Conservation (phyloP, 2,113 vertebrate genomes). For the Epinephelus moara region DNA sequence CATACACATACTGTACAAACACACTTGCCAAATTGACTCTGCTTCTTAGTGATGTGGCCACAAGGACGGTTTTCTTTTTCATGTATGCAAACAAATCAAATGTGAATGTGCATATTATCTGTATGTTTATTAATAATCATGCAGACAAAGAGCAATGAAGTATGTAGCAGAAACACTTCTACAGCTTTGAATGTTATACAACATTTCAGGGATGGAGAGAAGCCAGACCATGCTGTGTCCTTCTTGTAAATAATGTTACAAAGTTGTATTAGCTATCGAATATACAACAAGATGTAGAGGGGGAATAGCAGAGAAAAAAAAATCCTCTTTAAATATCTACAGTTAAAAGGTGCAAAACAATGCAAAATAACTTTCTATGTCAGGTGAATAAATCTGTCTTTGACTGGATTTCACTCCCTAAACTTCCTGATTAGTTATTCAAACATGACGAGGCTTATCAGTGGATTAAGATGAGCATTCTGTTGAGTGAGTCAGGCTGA, state of each 20-base stretch:
- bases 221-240: background rate
- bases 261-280: background rate
- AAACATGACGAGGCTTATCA: constrained; percentile 60
- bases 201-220: background rate
- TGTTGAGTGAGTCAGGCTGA: constrained; percentile 52
- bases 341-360: background rate
- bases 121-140: constrained; percentile 1
- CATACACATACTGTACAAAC: constrained; percentile 2
- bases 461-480: constrained; percentile 67
- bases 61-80: constrained; percentile 9
- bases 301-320: background rate
- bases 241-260: background rate
- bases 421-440: constrained; percentile 60
- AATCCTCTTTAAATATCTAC: background rate
- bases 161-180: background rate
- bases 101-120: background rate
- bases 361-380: background rate
- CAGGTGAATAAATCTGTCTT: constrained; percentile 40
- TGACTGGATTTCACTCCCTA: constrained; percentile 40
- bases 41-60: background rate
- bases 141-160: background rate
- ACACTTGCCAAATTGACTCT: constrained; percentile 16
- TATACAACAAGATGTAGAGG: background rate
- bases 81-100: background rate
- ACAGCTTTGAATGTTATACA: background rate